Conservation (phyloP, 1,140 invertebrate genomes). For the Acromyrmex heyeri region DNA sequence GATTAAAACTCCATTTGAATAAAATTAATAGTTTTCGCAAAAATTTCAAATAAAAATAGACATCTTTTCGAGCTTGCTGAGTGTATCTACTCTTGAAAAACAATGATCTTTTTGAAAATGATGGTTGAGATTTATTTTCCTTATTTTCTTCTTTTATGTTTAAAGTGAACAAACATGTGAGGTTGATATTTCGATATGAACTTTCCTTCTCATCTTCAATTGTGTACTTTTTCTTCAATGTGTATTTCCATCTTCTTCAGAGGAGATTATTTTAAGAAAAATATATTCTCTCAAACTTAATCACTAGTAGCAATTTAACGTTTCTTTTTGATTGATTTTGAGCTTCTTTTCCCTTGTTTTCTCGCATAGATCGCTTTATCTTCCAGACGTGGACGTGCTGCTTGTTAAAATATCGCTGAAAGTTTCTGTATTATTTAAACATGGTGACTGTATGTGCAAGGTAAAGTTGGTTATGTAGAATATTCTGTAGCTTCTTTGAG, state of each 20-base stretch:
- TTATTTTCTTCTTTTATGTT: no score
- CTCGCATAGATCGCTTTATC: neutral
- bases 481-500: neutral
- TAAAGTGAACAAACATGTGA: no score
- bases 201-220: no score
- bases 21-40: no score
- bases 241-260: no score
- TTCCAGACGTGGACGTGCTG: slow-evolving; percentile 54
- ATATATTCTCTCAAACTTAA: neutral
- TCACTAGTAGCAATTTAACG: neutral
- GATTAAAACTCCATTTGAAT: no score
- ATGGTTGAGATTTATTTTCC: neutral
- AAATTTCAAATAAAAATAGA: no score
- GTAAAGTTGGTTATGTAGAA: neutral
- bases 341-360: neutral
- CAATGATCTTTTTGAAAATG: neutral
- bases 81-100: no score
- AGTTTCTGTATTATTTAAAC: slow-evolving; percentile 86
- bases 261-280: no score
- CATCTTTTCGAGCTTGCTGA: no score
- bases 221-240: no score
- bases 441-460: neutral
- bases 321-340: neutral
- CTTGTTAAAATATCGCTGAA: slow-evolving; percentile 69
- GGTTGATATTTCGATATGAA: no score